phyloP scores from a whole-genome alignment of 1,140 invertebrate genomes.

The Saccostrea glomerata region DNA sequence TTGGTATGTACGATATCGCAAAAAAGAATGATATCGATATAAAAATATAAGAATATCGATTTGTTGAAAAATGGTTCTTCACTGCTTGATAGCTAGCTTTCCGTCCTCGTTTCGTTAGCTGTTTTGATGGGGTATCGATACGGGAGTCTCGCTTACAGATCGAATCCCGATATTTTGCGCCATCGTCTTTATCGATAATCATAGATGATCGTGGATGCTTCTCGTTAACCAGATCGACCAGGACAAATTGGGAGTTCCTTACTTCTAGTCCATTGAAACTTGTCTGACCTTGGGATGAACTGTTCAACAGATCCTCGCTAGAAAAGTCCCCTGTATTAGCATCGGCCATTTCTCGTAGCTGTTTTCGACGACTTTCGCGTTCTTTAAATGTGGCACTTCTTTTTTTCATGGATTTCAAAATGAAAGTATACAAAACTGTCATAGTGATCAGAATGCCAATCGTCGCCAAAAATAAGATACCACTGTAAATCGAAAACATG shows the following conservation, averaged over 20 bases:
- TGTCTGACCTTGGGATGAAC: not conserved
- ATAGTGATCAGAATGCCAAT: conserved; percentile 20
- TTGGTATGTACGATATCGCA: conserved; percentile 24
- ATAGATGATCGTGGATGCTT: conserved; percentile 13
- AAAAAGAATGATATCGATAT: conserved; percentile 39
- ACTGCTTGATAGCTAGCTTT: conserved; percentile 21
- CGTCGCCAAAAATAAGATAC: not conserved
- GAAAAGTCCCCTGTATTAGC: not conserved
- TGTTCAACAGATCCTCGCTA: not conserved
- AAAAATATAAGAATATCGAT: conserved; percentile 39
- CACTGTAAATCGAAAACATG: not conserved
- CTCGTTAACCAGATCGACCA: not conserved
- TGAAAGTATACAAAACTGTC: conserved; percentile 18
- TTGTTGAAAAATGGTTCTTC: conserved; percentile 27
- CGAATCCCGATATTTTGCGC: not conserved
- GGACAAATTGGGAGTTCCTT: not conserved
- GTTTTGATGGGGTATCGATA: not conserved
- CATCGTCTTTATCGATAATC: conserved; percentile 21
- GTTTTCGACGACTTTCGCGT: not conserved
- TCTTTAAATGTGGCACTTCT: conserved; percentile 33
- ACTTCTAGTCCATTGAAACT: not conserved
- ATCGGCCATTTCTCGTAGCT: not conserved
- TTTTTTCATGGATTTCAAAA: conserved; percentile 29
- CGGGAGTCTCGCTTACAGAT: not conserved
- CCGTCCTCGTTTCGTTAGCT: not conserved